Percentiles rank a stretch among this genome's conserved stretches.
Evolutionary conservation across 2,888 invertebrate genomes (phyloP).

Genomic region (Julus scandinavius): DNA sequence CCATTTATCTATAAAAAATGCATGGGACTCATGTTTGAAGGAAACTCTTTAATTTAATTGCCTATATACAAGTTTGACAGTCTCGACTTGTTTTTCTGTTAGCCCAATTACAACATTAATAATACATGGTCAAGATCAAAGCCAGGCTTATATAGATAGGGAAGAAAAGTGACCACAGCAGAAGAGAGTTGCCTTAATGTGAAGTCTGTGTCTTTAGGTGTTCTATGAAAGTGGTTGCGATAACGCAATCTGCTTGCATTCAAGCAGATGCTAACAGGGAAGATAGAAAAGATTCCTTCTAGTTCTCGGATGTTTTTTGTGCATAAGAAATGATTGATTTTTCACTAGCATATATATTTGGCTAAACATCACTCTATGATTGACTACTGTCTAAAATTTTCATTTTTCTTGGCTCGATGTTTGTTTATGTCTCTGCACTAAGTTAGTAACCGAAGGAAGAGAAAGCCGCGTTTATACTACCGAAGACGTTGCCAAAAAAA

Average conservation of each 20-base stretch:
- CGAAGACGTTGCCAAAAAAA: neutral
- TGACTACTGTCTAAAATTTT: slow-evolving; percentile 37
- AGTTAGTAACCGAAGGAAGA: slow-evolving; percentile 36
- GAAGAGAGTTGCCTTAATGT: neutral
- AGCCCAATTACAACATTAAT: neutral
- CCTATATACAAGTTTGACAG: neutral
- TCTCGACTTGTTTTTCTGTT: neutral
- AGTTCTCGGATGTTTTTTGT: neutral
- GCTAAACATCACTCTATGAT: neutral
- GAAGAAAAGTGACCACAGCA: neutral
- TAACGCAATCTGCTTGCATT: neutral
- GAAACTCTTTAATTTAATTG: no score
- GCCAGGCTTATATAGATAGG: neutral
- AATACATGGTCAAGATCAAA: neutral
- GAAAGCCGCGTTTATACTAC: neutral
- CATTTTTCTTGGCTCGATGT: slow-evolving; percentile 31
- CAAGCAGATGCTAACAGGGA: neutral
- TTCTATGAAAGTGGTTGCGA: neutral
- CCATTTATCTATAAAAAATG: no score
- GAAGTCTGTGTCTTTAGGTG: neutral
- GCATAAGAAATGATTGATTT: neutral
- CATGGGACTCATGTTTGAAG: no score
- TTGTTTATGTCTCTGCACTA: slow-evolving; percentile 31
- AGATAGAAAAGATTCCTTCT: neutral
- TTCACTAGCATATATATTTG: neutral